Evolutionary conservation across 2,113 vertebrate genomes (phyloP).

Genomic region (Raja brachyura): DNA sequence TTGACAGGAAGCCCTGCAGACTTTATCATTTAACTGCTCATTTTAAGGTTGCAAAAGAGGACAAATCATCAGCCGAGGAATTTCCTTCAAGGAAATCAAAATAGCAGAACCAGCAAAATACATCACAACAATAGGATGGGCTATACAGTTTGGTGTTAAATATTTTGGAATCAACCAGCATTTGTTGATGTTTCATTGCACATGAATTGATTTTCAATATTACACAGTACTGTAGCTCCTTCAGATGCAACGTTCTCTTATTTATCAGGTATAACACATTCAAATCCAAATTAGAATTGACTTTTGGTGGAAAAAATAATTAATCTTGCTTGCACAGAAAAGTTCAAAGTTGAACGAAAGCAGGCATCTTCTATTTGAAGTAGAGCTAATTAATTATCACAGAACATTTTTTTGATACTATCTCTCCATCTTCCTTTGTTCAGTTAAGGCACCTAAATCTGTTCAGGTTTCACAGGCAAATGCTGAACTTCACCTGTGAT

Average conservation of each 20-base stretch:
- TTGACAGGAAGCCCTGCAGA: too few species aligned
- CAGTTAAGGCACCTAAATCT: neutral
- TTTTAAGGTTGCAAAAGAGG: neutral
- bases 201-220: conserved; percentile 28
- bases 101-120: neutral
- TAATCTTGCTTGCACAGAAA: conserved; percentile 3
- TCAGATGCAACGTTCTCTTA: neutral
- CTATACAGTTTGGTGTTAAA: neutral
- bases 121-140: neutral
- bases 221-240: neutral
- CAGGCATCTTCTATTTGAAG: neutral
- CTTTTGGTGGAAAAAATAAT: neutral
- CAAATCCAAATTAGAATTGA: conserved; percentile 1
- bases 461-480: neutral
- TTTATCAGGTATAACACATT: neutral
- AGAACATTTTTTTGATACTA: conserved; percentile 15
- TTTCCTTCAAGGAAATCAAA: neutral
- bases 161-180: neutral
- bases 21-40: neutral
- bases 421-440: neutral
- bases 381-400: neutral
- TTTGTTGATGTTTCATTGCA: neutral
- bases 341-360: neutral
- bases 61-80: neutral
- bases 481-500: neutral